phyloP scores from a whole-genome alignment of 1,140 invertebrate genomes.

The Ephestia elutella region DNA sequence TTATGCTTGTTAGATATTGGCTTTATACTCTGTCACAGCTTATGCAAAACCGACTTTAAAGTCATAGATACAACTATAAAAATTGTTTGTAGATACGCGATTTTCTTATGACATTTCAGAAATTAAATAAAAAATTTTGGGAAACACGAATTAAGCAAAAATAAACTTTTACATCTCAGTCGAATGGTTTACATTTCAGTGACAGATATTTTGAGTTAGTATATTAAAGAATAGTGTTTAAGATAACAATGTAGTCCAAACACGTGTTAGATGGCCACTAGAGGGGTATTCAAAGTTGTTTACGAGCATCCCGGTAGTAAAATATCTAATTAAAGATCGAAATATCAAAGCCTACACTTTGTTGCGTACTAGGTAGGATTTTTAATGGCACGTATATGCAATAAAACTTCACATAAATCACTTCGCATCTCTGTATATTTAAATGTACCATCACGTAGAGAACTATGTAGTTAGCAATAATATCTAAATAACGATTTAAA shows the following conservation, averaged over 20 bases:
- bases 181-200: neutral
- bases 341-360: neutral
- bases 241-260: constrained; percentile 44
- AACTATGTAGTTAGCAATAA: too few species aligned
- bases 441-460: too few species aligned
- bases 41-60: neutral
- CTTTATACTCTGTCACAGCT: neutral
- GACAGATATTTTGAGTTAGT: neutral
- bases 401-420: too few species aligned
- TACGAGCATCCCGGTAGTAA: constrained; percentile 23
- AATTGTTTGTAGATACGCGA: neutral
- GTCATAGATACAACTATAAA: neutral
- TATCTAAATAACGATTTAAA: too few species aligned
- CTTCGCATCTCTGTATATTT: too few species aligned
- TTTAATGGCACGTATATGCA: too few species aligned
- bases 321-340: neutral
- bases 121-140: neutral
- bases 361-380: neutral
- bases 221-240: neutral
- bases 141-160: neutral
- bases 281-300: constrained; percentile 47
- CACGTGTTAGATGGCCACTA: constrained; percentile 63
- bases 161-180: neutral
- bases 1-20: constrained; percentile 29
- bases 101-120: neutral